Conservation (phyloP, 2,113 vertebrate species). For the Agelaius tricolor region DNA sequence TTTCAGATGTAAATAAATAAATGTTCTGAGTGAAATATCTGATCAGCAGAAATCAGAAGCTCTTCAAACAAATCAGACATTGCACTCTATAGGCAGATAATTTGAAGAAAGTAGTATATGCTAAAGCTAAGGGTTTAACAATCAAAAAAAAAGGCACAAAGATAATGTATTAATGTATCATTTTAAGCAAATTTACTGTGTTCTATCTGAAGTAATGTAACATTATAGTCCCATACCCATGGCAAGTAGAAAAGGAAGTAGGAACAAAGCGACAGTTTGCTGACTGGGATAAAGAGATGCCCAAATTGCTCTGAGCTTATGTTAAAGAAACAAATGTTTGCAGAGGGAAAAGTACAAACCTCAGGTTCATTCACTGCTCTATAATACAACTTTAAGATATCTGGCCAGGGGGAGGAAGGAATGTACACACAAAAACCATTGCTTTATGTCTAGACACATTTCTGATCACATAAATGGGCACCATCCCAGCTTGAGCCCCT, state of each 20-base stretch:
- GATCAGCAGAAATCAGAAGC: conserved; percentile 48
- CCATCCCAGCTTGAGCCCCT: neutral
- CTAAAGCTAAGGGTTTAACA: neutral
- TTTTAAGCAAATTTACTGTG: neutral
- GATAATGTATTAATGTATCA: neutral
- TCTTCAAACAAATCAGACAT: conserved; percentile 37
- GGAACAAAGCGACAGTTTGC: neutral
- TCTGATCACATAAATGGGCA: neutral
- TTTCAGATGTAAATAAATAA: too few relatives aligned
- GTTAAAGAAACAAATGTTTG: neutral
- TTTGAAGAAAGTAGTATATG: neutral
- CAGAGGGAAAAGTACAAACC: neutral
- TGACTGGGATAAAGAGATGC: neutral
- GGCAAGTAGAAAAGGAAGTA: neutral
- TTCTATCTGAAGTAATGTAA: neutral
- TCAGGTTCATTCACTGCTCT: neutral
- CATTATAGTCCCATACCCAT: neutral
- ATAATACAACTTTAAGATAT: neutral
- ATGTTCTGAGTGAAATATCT: conserved; percentile 27
- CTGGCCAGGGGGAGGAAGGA: neutral
- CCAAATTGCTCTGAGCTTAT: neutral
- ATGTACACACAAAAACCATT: fast-evolving
- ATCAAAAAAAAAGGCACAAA: neutral
- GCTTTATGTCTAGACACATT: neutral
- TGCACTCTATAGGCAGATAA: neutral